Evolutionary conservation across 2,113 vertebrate genomes (phyloP).

Genomic region (Xiphophorus hellerii): DNA sequence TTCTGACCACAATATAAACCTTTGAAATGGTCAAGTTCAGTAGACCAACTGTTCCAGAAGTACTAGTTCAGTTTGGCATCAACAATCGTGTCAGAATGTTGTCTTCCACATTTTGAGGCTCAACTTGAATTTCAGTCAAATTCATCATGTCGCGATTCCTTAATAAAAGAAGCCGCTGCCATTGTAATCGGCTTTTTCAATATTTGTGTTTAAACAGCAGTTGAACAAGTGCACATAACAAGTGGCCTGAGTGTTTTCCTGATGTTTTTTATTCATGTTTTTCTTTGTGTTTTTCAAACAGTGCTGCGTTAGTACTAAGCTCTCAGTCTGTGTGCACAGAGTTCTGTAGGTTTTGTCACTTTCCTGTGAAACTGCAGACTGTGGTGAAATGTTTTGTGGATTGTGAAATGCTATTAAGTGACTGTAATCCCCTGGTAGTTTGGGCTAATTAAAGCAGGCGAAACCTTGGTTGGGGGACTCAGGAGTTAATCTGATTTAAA

Average conservation of each 20-base stretch:
- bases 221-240: background rate
- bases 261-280: background rate
- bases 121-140: background rate
- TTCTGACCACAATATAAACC: background rate
- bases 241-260: background rate
- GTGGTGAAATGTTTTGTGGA: constrained; percentile 41
- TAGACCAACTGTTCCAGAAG: background rate
- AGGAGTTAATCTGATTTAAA: constrained; percentile 67
- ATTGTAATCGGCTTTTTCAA: background rate
- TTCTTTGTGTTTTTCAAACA: background rate
- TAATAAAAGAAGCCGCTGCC: background rate
- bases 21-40: background rate
- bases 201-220: background rate
- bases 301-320: constrained; percentile 25
- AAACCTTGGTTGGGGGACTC: constrained; percentile 26
- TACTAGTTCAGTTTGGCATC: background rate
- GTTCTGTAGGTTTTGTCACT: constrained; percentile 3
- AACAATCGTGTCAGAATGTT: background rate
- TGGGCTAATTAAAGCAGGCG: constrained; percentile 66
- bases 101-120: background rate
- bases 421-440: constrained; percentile 71
- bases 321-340: background rate
- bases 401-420: constrained; percentile 67
- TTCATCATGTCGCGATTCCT: background rate
- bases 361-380: constrained; percentile 30